Evolutionary conservation across 2,888 invertebrate genomes (phyloP).

Genomic region (Athrips mouffetella): DNA sequence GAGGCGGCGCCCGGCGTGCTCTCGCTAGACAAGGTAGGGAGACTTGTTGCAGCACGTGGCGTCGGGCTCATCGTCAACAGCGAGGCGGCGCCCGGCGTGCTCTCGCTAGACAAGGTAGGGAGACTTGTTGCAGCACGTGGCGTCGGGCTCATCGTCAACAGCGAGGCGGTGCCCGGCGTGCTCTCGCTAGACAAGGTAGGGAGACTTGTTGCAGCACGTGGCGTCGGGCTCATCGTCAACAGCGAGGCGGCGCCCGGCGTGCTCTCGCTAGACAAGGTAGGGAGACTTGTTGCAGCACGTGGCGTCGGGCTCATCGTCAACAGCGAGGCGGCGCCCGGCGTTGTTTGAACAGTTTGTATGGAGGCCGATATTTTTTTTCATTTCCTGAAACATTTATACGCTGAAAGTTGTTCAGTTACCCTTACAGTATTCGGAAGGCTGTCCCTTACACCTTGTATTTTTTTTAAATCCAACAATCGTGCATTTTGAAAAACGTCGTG

Average conservation of each 20-base stretch:
- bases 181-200: slow-evolving; percentile 89
- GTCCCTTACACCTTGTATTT: too few species aligned
- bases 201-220: too few species aligned
- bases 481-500: too few species aligned
- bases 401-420: too few species aligned
- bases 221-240: slow-evolving; percentile 93
- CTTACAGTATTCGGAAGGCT: too few species aligned
- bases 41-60: too few species aligned
- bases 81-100: slow-evolving; percentile 87
- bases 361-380: too few species aligned
- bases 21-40: slow-evolving; percentile 89
- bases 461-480: too few species aligned
- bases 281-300: too few species aligned
- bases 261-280: slow-evolving; percentile 88
- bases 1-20: slow-evolving; percentile 88
- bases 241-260: slow-evolving; percentile 89
- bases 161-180: slow-evolving; percentile 88
- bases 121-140: too few species aligned
- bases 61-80: slow-evolving; percentile 93
- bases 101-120: slow-evolving; percentile 90
- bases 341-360: too few species aligned
- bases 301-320: slow-evolving; percentile 94
- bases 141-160: slow-evolving; percentile 93
- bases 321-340: slow-evolving; percentile 88
- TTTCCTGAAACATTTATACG: too few species aligned